phyloP scores from a whole-genome alignment of 2,797 vertebrate genomes.

The Myiotriccus ornatus region DNA sequence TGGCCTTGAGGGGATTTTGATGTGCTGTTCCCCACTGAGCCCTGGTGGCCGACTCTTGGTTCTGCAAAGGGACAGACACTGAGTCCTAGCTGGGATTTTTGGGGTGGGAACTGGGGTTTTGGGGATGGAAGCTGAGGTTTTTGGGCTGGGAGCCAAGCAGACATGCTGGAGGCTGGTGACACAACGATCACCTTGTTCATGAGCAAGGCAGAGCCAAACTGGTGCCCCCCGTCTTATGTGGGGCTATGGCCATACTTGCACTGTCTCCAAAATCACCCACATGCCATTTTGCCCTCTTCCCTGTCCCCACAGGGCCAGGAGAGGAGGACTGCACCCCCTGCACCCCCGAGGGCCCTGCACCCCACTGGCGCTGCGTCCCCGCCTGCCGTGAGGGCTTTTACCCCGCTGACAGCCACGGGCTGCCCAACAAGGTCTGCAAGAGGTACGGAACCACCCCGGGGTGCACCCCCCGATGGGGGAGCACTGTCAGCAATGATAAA shows the following conservation, averaged over 20 bases:
- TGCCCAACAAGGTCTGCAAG: slow-evolving; percentile 84
- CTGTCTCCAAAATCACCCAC: not conserved
- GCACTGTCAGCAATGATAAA: not conserved
- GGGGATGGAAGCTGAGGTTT: not conserved
- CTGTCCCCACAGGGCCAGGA: slow-evolving; percentile 73
- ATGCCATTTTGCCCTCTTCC: not conserved
- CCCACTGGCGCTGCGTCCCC: slow-evolving; percentile 85
- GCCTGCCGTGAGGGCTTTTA: slow-evolving; percentile 84
- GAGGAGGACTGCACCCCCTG: slow-evolving; percentile 85
- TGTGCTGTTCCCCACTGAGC: not conserved
- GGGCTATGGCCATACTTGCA: fast-evolving
- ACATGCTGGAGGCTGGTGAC: fast-evolving
- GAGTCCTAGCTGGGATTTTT: not conserved
- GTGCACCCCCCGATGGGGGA: fast-evolving
- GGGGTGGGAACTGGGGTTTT: not conserved
- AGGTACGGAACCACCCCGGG: slow-evolving; percentile 68
- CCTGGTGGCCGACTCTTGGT: not conserved
- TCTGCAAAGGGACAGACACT: not conserved
- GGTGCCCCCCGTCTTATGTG: fast-evolving
- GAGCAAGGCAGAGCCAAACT: not conserved
- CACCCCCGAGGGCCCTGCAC: slow-evolving; percentile 71
- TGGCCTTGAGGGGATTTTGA: not conserved
- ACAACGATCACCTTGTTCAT: not conserved
- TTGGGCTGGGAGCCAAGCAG: not conserved
- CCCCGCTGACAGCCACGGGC: slow-evolving; percentile 73